Percentiles rank a stretch among this genome's conserved stretches.
Conservation (phyloP, 2,113 vertebrate genomes). For the Aptenodytes patagonicus region DNA sequence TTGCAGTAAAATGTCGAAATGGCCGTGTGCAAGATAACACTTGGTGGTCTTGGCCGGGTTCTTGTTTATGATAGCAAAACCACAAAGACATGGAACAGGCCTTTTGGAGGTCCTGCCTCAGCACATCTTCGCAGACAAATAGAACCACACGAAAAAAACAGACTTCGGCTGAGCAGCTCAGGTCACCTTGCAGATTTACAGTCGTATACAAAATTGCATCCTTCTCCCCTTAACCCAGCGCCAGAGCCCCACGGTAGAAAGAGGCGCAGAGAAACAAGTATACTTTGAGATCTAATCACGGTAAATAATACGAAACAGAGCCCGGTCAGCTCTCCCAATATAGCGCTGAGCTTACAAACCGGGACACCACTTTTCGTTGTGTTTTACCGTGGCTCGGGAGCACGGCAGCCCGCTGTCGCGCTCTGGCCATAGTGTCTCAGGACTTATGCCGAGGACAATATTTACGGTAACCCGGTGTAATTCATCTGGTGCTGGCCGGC, state of each 20-base stretch:
- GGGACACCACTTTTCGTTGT: constrained; percentile 44
- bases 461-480: not conserved
- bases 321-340: not conserved
- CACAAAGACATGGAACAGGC: constrained; percentile 82
- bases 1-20: constrained; percentile 83
- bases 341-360: not conserved
- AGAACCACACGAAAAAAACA: constrained; percentile 62
- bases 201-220: constrained; percentile 33
- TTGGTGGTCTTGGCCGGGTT: constrained; percentile 84
- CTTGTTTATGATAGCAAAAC: constrained; percentile 82
- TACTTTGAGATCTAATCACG: constrained; percentile 49
- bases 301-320: constrained; percentile 66
- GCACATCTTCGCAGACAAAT: constrained; percentile 69
- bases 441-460: not conserved
- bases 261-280: constrained; percentile 37
- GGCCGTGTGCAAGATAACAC: constrained; percentile 82
- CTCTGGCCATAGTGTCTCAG: not conserved
- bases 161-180: constrained; percentile 42
- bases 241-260: constrained; percentile 43
- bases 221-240: constrained; percentile 12
- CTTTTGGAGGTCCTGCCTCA: constrained; percentile 76
- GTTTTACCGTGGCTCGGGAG: not conserved
- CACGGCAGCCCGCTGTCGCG: not conserved
- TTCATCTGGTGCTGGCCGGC: not conserved
- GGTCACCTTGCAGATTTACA: constrained; percentile 68